Evolutionary conservation across 2,888 invertebrate species (phyloP), one percentile per base, ranked within the genome.

Genomic region (Mellilla xanthometata): DNA sequence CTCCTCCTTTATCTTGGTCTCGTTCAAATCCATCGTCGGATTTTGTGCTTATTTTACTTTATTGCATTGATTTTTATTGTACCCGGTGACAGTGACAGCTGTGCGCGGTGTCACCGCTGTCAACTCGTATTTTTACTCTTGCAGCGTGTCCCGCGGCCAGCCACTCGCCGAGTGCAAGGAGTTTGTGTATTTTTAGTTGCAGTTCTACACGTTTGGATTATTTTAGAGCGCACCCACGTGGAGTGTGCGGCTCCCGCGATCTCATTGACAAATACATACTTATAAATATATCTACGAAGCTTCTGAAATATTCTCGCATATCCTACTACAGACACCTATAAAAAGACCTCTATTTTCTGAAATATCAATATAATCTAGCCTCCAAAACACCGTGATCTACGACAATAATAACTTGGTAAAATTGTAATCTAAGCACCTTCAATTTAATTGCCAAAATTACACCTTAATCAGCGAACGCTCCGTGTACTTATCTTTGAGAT

Each of bases 1-100:
- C 62, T 89, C 89, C 52, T 81, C 77, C 54, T 81, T 87, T 51
- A 89, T 61, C 40, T 61, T 74, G 15, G 75, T 74, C 56, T 89
- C 87, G 67, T 77, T 81, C 64, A 83, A 60, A 64, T 88, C 87
- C 89, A 89, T 88, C 76, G 58, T 79, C 49, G 58, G 64, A 58
- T 76, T 62, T 56, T 60, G 59, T 43, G 57, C 54, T 56, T 54
- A 55, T 63, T 58, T 67, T 71, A 67, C 74, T 72, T 72, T 22
- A 27, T 36, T 36, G 12, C 9, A 27, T 12, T 36, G n/a, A 28
- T 7, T n/a, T 36, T 36, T 24, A 6, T 24, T 11, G n/a, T 7
- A 56, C 70, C 69, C 60, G 54, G 52, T 77, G 65, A 71, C 80
- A 73, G 36, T 36, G 36, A 36, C 28, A 36, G 36, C 36, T 36